These are phyloP conservation scores for Sinhomidia bicolor DNA, from an alignment of 2,888 invertebrate genomes.

Conservation along the genomic window DNA sequence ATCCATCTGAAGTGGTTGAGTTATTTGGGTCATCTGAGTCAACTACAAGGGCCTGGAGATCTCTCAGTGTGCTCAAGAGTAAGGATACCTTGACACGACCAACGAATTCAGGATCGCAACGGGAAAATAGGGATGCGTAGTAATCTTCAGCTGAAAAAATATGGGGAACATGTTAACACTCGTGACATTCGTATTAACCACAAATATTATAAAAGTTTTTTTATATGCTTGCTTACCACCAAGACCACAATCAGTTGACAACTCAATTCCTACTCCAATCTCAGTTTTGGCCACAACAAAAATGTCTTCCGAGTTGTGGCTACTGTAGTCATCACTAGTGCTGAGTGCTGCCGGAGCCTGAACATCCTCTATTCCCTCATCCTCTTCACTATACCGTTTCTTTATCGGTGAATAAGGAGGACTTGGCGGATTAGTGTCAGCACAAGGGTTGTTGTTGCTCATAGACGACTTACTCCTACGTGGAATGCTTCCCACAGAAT, in stretches of 20 bases:
- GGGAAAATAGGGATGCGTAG: constrained; percentile 51
- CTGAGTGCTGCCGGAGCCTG: constrained; percentile 8
- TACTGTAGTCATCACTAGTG: constrained; percentile 2
- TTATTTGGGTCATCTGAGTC: not conserved
- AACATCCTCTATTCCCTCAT: constrained; percentile 32
- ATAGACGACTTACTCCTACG: constrained; percentile 12
- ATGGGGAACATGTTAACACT: not conserved
- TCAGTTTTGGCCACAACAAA: not conserved
- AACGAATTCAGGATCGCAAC: constrained; percentile 31
- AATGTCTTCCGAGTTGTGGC: constrained; percentile 9
- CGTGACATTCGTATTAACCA: not conserved
- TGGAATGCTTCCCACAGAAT: not conserved
- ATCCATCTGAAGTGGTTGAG: not conserved
- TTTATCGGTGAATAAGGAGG: constrained; percentile 14
- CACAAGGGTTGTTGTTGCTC: not conserved
- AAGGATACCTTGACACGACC: constrained; percentile 50
- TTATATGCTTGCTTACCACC: constrained; percentile 1
- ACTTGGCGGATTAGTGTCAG: not conserved
- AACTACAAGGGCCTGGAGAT: constrained; percentile 31
- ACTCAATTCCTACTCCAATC: not conserved
- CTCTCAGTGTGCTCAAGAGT: constrained; percentile 36
- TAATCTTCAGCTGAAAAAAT: constrained; percentile 56
- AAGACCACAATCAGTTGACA: constrained; percentile 30
- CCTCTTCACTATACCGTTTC: constrained; percentile 8
- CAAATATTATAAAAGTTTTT: not conserved